These are phyloP conservation scores for Mamestra configurata DNA, from an alignment of 1,140 invertebrate species.

Conservation along the genomic window DNA sequence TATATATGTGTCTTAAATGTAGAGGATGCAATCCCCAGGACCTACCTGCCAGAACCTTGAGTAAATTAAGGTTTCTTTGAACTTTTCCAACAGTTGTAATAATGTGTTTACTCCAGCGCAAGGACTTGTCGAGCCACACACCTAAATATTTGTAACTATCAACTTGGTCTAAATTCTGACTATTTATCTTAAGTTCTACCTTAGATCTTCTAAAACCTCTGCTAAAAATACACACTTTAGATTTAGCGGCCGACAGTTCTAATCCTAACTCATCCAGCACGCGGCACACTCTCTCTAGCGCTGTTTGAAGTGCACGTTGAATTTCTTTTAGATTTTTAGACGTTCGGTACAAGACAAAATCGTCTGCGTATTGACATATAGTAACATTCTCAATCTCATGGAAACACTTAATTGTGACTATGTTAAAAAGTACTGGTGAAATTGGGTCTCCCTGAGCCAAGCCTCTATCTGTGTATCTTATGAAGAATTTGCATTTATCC, in stretches of 20 bases:
- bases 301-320: not conserved
- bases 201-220: not conserved
- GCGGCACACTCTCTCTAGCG: not conserved
- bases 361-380: constrained; percentile 9
- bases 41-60: not conserved
- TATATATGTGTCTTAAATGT: not conserved
- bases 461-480: not conserved
- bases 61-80: not conserved
- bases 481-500: not conserved
- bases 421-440: not conserved
- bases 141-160: constrained; percentile 11
- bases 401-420: not conserved
- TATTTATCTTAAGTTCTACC: not conserved
- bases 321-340: not conserved
- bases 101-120: constrained; percentile 3
- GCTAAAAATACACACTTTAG: not conserved
- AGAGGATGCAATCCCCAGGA: not conserved
- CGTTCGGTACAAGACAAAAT: not conserved
- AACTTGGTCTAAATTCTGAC: not conserved
- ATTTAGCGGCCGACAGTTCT: not conserved
- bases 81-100: not conserved
- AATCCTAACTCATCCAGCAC: not conserved
- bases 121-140: not conserved
- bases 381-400: not conserved
- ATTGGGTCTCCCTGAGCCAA: not conserved